Percentiles rank a stretch among this genome's conserved stretches.
phyloP scores from a whole-genome alignment of 2,113 vertebrate genomes.

The Oriolus oriolus region DNA sequence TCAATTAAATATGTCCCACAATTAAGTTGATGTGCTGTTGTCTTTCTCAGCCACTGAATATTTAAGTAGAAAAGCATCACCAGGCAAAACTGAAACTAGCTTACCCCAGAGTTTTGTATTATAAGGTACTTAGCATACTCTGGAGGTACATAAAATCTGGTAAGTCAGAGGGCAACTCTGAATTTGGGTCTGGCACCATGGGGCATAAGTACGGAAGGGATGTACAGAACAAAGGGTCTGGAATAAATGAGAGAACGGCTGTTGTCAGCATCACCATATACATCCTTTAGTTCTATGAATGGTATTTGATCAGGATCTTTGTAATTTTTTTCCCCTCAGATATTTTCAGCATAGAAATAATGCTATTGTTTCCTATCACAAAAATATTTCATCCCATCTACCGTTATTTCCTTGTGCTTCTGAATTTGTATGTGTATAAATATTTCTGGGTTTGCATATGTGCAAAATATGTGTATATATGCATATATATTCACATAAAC shows the following conservation, averaged over 20 bases:
- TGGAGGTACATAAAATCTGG: background rate
- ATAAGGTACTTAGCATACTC: background rate
- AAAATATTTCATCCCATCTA: background rate
- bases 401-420: background rate
- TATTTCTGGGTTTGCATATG: background rate
- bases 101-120: background rate
- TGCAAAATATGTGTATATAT: background rate
- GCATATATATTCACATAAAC: background rate
- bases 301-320: background rate
- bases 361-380: background rate
- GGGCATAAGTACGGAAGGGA: fast-evolving
- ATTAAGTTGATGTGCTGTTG: background rate
- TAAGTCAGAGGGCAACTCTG: background rate
- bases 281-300: background rate
- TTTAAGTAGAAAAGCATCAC: background rate
- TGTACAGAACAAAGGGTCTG: background rate
- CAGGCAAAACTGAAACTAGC: background rate
- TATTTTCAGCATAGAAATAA: background rate
- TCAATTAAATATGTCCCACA: background rate
- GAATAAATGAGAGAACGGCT: background rate
- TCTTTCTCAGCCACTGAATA: background rate
- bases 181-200: background rate
- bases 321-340: background rate
- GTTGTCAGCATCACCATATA: background rate
- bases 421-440: background rate